Evolutionary conservation across 1,140 invertebrate genomes (phyloP), one percentile per base, ranked within the genome.

Genomic region (Monomorium pharaonis): DNA sequence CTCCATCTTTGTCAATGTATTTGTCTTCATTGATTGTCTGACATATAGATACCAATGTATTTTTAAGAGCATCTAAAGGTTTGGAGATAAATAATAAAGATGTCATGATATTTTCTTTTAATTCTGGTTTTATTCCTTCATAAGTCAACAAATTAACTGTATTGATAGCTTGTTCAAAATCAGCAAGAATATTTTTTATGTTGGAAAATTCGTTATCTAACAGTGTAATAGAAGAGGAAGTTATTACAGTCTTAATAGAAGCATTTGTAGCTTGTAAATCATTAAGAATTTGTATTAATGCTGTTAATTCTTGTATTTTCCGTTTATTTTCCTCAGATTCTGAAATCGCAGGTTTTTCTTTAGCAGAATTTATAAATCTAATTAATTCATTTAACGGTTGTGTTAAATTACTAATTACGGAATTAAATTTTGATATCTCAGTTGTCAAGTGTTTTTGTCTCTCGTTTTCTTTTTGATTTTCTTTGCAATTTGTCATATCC

Each of bases 281-380:
- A 18, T 87, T 72, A 1, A 90, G 58, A 47, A 85, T 89, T 67
- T 90, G 89, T 33, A 90, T 60, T 44, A 90, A 51, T 0, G 86
- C 86, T 18, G 84, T 89, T 12, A 86, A 33, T 67, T 84, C 85
- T 67, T 77, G 86, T 37, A 88, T 63, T 47, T 87, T 87, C 14
- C 84, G 84, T 33, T 86, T 91, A 18, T 89, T 81, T 56, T 91
- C 89, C 21, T 91, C 85, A 3, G 87, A 84, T 63, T 88, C 85
- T 18, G 69, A 81, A 16, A 67, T 10, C 2, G 86, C 44, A 14
- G 76, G 62, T 30, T 81, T 21, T 30, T 77, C 51, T n/a, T 75
- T 33, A 14, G 89, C 88, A 56, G 44, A 47, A 9, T 56, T 24
- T 5, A 90, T 42, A 18, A 90, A 84, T 65, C 49, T 42, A 3